Base-by-base conservation (phyloP, 1,140 invertebrate species). In the Diorhabda carinulata region DNA sequence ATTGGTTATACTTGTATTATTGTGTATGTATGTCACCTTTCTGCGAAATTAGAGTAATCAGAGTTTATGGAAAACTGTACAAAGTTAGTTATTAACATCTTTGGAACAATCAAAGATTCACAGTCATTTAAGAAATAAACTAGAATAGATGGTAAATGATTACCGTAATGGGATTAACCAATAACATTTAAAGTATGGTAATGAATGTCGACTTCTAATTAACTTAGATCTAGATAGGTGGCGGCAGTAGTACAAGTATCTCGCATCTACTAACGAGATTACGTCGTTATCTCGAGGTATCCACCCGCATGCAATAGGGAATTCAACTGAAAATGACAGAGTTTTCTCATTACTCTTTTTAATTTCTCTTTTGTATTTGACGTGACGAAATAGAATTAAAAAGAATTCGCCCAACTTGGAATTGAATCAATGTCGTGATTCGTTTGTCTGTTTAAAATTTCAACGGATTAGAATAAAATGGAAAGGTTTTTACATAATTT, bases 131-230 rank as follows among this genome's bases (percentile, higher is more conserved):
- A 25, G 25, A 25, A 25, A 25, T 25, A 25, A 25, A 25, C 25
- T 25, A 25, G 25, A 25, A 25, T 25, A 25, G 25, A 25, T 25
- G 25, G 25, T 25, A 25, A 25, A 25, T 25, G 25, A 25, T 25
- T 25, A 25, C 25, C 25, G 25, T 76, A 76, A 78, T 71, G 64
- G 57, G 72, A 77, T 78, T 78, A 78, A 72, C 72, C 71, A 57
- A 9, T n/a, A n/a, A 52, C 65, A 76, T 68, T 71, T 65, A 74
- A 77, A 76, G 76, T 77, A 75, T 75, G 77, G 66, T 80, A 80
- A 80, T 79, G 75, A 79, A 76, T 75, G 78, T 76, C 73, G 77
- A 79, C 73, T 77, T 57, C 64, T 80, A 80, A 80, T 80, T 78
- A 71, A 71, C 74, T 80, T 80, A 78, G 72, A 72, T 70, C 68